phyloP scores from a whole-genome alignment of 2,797 vertebrate species.

The Eupleurogrammus muticus region DNA sequence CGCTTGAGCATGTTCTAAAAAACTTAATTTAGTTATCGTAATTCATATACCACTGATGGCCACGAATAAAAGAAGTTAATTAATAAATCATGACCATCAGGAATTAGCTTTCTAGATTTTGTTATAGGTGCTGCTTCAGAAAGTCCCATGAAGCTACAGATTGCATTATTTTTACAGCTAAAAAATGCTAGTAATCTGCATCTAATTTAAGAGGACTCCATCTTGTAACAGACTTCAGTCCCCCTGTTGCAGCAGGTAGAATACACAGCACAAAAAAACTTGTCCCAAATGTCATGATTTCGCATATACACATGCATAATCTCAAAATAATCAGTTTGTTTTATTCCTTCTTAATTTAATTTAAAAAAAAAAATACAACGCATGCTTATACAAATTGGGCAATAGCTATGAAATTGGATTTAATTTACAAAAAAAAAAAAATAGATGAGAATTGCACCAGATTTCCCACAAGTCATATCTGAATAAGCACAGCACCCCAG shows the following conservation, averaged over 20 bases:
- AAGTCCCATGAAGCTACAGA: constrained; percentile 4
- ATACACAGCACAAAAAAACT: neutral
- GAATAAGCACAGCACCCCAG: constrained; percentile 38
- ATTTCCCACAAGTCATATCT: constrained; percentile 39
- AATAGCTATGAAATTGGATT: constrained; percentile 28
- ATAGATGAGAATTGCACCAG: constrained; percentile 2
- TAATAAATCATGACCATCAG: too few relatives aligned
- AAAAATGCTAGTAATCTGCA: neutral
- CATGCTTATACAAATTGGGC: constrained; percentile 15
- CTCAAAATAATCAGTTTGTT: neutral
- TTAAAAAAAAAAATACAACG: neutral
- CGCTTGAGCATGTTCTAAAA: too few relatives aligned
- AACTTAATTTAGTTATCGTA: too few relatives aligned
- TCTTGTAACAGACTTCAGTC: neutral
- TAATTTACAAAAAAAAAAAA: constrained; percentile 23
- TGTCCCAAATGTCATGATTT: neutral
- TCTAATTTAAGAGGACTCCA: constrained; percentile 6
- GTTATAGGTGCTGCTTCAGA: constrained; percentile 11
- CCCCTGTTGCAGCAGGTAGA: neutral
- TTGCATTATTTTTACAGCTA: neutral
- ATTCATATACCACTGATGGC: too few relatives aligned
- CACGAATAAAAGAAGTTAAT: too few relatives aligned
- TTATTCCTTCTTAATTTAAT: accelerated
- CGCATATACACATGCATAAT: neutral
- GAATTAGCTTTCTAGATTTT: too few relatives aligned